These are phyloP conservation scores for Chesias legatella DNA, from an alignment of 2,888 invertebrate genomes.

Conservation along the genomic window DNA sequence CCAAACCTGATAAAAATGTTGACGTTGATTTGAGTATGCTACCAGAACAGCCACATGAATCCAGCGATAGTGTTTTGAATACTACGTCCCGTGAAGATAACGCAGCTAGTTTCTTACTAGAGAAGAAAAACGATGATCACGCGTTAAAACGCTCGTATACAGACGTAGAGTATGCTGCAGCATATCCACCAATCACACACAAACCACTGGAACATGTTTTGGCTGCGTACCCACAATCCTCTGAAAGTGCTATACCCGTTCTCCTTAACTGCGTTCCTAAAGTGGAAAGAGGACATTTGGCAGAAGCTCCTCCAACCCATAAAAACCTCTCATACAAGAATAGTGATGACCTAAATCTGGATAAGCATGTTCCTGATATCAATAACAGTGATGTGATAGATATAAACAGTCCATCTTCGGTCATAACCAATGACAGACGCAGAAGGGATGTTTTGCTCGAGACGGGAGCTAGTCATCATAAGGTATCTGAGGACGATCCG, in stretches of 20 bases:
- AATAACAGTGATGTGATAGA: slow-evolving; percentile 8
- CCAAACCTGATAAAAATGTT: too few relatives aligned
- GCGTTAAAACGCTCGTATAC: slow-evolving; percentile 9
- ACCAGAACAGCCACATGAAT: too few relatives aligned
- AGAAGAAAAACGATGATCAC: background rate
- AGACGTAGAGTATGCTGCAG: background rate
- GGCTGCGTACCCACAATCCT: slow-evolving; percentile 7
- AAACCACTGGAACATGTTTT: slow-evolving; percentile 5
- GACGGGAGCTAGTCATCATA: slow-evolving; percentile 30
- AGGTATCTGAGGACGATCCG: slow-evolving; percentile 40
- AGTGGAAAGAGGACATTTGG: slow-evolving; percentile 34
- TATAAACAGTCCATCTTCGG: slow-evolving; percentile 14
- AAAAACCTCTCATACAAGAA: slow-evolving; percentile 1
- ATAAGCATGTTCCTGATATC: background rate
- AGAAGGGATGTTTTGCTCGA: slow-evolving; percentile 22
- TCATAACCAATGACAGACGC: slow-evolving; percentile 21
- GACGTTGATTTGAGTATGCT: too few relatives aligned
- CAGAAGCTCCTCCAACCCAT: slow-evolving; percentile 8
- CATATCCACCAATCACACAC: background rate
- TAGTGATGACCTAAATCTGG: slow-evolving; percentile 1
- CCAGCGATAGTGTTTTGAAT: too few relatives aligned
- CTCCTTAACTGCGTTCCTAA: slow-evolving; percentile 41
- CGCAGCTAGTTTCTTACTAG: too few relatives aligned
- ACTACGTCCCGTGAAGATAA: too few relatives aligned
- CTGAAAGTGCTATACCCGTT: slow-evolving; percentile 26